A percentile compares a stretch with the other conserved stretches of the same genome.
These are phyloP conservation scores for Eurois occulta DNA, from an alignment of 2,888 invertebrate species.

Conservation along the genomic window DNA sequence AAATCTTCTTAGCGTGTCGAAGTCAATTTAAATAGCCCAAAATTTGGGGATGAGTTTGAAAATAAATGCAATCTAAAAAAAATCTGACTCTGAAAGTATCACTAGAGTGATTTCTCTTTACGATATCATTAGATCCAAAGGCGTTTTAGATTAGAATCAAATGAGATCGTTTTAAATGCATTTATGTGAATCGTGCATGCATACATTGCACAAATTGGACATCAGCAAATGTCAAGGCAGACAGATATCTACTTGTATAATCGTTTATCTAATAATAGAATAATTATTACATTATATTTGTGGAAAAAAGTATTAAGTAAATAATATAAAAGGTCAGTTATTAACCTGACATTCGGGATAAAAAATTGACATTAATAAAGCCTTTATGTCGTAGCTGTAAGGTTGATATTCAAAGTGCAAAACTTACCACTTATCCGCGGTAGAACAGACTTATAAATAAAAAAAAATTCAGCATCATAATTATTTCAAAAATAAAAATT, in stretches of 20 bases:
- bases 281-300: not conserved
- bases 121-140: not conserved
- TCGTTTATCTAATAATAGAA: not conserved
- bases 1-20: too few species aligned
- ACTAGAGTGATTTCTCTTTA: not conserved
- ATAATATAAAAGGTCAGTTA: not conserved
- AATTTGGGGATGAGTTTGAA: too few species aligned
- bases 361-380: not conserved
- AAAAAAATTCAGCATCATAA: not conserved
- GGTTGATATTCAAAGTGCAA: not conserved
- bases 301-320: not conserved
- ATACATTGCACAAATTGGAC: not conserved
- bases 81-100: not conserved
- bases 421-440: not conserved
- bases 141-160: not conserved
- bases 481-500: constrained; percentile 38
- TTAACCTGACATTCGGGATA: too few species aligned
- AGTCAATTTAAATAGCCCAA: too few species aligned
- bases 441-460: too few species aligned
- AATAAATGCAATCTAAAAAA: too few species aligned
- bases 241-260: not conserved
- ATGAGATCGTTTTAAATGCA: not conserved
- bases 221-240: not conserved
- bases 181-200: not conserved
- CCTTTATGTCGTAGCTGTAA: not conserved